Conservation (phyloP, 2,797 vertebrate genomes). For the Passerculus sandwichensis region DNA sequence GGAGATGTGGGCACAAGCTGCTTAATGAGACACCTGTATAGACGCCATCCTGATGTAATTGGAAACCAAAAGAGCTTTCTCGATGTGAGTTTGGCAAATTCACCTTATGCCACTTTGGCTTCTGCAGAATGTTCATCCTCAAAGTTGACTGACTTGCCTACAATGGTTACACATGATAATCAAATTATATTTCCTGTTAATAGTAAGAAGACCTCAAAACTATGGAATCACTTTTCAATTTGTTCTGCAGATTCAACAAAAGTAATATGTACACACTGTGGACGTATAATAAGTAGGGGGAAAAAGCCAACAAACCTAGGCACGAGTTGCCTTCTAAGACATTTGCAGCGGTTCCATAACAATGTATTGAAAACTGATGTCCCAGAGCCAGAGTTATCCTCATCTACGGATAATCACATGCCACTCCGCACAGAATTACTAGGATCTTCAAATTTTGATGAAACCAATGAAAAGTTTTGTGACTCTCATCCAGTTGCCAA, state of each 20-base stretch:
- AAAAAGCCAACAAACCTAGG: constrained; percentile 98
- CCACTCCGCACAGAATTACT: constrained; percentile 80
- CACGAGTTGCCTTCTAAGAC: constrained; percentile 95
- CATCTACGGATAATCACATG: constrained; percentile 79
- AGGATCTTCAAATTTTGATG: constrained; percentile 81
- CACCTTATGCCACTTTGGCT: constrained; percentile 81
- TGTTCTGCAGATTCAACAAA: constrained; percentile 94
- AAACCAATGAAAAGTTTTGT: constrained; percentile 85
- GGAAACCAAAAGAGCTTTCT: constrained; percentile 89
- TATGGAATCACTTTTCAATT: constrained; percentile 98
- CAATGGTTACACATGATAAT: constrained; percentile 78
- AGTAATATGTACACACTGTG: constrained; percentile 97
- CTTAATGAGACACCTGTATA: constrained; percentile 93
- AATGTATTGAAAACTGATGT: constrained; percentile 87
- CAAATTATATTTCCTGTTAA: constrained; percentile 81
- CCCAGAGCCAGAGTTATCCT: constrained; percentile 82
- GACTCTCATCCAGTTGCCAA: constrained; percentile 95
- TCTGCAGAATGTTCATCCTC: constrained; percentile 83
- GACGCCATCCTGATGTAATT: constrained; percentile 90
- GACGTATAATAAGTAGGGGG: constrained; percentile 95
- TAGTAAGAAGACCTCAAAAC: constrained; percentile 98
- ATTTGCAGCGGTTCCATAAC: constrained; percentile 94
- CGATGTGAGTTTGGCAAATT: constrained; percentile 81
- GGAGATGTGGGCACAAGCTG: constrained; percentile 96
- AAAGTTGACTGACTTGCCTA: constrained; percentile 79